Base-by-base conservation (phyloP, 2,888 invertebrate species). In the Xestobium rufovillosum region DNA sequence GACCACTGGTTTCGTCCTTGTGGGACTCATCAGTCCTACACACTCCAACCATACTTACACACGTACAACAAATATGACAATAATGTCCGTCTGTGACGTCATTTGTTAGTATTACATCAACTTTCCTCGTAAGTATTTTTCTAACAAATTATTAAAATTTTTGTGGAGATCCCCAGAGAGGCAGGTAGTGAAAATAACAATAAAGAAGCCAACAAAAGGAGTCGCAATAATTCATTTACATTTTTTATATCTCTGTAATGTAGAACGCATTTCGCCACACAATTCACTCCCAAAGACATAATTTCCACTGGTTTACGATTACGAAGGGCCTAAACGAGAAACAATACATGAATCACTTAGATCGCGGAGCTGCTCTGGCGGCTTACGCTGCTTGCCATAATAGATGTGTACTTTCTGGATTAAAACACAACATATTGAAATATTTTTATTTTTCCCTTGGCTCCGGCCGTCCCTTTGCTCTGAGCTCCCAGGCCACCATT, bases 371-470 rank as follows among this genome's bases (percentile, higher is more conserved):
- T 40, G 43, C 39, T 10, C 8, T 27, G 11, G 8, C 27, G 11
- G 14, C 35, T 39, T 41, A 40, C 35, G 39, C 48, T 43, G 44
- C 50, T 47, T 44, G 45, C 44, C 48, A 57, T 62, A 63, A 63
- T 60, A 59, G 62, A 63, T 65, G 64, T 63, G 59, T 64, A 63
- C 65, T 65, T 61, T 55, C 52, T 54, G 66, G 66, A 66, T 66
- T 66, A 65, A 63, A 65, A 60, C 59, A 52, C 58, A 61, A 60
- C 63, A 61, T 62, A 63, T 62, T 64, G 65, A 63, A 65, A 65
- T 63, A 64, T 65, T 63, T 63, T 61, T 63, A 58, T 59, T 60
- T 57, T 52, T 45, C 51, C 48, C 53, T 51, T 19, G 23, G 23
- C 23, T 19, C 23, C 6, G n/a, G 23, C 23, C 23, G 23, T 19